These are phyloP conservation scores for Calameuta idolon DNA, from an alignment of 2,888 invertebrate species.

Conservation along the genomic window DNA sequence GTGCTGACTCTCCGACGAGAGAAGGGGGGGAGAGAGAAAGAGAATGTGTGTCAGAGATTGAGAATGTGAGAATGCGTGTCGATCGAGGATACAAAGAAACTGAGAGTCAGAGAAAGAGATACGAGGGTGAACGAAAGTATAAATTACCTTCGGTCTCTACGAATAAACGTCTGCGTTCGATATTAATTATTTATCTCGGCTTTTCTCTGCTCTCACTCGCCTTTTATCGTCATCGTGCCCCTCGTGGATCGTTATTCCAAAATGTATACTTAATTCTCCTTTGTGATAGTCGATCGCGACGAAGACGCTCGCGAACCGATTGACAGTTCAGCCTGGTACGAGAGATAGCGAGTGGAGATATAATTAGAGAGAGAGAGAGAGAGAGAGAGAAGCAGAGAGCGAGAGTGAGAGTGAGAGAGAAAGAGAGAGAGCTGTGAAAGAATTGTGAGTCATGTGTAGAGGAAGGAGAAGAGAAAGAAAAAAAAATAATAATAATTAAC, in stretches of 20 bases:
- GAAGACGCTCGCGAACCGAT: not conserved
- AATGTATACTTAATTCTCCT: constrained; percentile 59
- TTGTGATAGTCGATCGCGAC: constrained; percentile 48
- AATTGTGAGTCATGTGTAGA: not conserved
- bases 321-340: not conserved
- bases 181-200: not conserved
- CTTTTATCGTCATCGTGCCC: not conserved
- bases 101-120: not conserved
- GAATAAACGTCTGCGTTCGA: not conserved
- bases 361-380: not conserved
- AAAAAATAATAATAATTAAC: constrained; percentile 11
- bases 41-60: not conserved
- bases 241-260: constrained; percentile 1
- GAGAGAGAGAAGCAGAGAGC: not conserved
- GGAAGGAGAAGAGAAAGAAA: constrained; percentile 19
- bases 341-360: not conserved
- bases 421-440: not conserved
- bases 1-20: not conserved
- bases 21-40: constrained; percentile 28
- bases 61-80: not conserved
- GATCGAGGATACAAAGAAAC: not conserved
- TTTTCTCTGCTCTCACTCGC: not conserved
- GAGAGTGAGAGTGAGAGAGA: not conserved
- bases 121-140: not conserved
- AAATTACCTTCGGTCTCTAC: not conserved